Conservation (phyloP, 2,797 vertebrate genomes). For the Macropus fuliginosus region DNA sequence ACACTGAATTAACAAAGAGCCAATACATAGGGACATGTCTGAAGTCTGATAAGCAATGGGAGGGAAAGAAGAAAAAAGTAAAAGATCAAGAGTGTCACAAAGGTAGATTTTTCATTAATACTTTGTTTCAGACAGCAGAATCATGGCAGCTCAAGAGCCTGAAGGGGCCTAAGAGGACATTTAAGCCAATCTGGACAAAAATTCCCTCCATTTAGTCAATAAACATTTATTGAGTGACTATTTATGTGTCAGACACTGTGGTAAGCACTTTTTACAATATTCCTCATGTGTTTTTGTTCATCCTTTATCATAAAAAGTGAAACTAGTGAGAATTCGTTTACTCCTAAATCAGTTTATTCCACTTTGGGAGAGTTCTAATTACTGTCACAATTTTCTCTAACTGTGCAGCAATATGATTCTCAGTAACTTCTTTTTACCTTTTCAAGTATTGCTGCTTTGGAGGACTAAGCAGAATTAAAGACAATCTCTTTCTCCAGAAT, state of each 20-base stretch:
- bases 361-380: neutral
- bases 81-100: no score
- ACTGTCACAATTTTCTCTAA: neutral
- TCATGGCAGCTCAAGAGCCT: neutral
- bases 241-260: neutral
- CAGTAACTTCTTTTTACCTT: neutral
- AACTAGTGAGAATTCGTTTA: neutral
- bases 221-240: neutral
- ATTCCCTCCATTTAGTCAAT: neutral
- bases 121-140: neutral
- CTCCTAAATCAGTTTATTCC: neutral
- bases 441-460: neutral
- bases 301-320: neutral
- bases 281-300: neutral
- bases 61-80: no score
- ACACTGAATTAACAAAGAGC: neutral
- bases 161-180: neutral
- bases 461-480: neutral
- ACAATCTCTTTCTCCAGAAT: neutral
- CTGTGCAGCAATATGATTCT: neutral
- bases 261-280: neutral
- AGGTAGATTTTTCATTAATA: neutral
- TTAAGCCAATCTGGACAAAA: neutral
- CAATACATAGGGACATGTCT: neutral
- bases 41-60: neutral